Conservation (phyloP, 2,888 invertebrate genomes). For the Conomelus anceps region DNA sequence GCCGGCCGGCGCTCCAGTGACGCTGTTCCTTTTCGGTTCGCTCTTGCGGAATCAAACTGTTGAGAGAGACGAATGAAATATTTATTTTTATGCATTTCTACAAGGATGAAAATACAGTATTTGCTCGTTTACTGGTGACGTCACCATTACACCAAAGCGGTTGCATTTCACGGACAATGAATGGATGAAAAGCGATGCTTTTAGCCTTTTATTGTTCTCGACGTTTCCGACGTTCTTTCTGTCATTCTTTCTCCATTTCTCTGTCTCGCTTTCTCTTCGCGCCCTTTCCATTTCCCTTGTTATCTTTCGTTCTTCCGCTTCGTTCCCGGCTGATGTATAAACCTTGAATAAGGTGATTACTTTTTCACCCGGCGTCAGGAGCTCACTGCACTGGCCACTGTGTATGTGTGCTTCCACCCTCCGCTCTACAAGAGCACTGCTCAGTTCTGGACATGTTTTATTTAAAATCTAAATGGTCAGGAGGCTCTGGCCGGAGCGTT, state of each 20-base stretch:
- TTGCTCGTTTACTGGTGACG: background rate
- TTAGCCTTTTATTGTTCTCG: background rate
- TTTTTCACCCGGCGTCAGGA: background rate
- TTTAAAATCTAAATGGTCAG: background rate
- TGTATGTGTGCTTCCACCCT: background rate
- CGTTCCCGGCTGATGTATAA: background rate
- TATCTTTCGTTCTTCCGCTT: background rate
- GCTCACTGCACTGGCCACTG: background rate
- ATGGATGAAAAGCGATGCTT: background rate
- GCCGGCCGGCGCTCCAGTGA: no score
- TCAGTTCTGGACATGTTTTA: background rate
- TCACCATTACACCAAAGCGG: background rate
- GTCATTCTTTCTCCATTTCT: background rate
- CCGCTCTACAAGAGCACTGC: background rate
- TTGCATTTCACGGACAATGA: background rate
- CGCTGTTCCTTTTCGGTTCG: background rate
- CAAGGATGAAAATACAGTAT: background rate
- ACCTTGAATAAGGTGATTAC: background rate
- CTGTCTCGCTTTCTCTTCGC: background rate
- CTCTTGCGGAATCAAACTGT: background rate
- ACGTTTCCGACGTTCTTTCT: background rate
- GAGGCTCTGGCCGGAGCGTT: background rate
- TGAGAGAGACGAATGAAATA: background rate
- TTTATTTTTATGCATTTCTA: background rate
- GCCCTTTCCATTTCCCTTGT: background rate